Evolutionary conservation across 1,140 invertebrate genomes (phyloP), one percentile per base, ranked within the genome.

Genomic region (Laodelphax striatellus): DNA sequence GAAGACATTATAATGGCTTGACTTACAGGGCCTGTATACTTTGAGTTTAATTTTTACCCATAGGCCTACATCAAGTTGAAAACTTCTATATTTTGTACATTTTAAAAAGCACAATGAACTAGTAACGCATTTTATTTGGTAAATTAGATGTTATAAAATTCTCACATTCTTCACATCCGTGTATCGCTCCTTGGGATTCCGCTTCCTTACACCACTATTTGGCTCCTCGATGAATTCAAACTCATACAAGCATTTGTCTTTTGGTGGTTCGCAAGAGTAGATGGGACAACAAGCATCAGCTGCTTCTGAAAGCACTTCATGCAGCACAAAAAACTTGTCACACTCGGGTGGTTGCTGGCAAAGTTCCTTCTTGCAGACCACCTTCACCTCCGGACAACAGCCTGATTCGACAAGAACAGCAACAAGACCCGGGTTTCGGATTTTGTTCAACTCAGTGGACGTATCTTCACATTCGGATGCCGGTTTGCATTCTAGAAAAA

Each of bases 191-290:
- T 71, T 64, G 11, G 61, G 64, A 3, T 74, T 62, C 52, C 79
- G 57, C 52, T 72, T 60, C 60, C 73, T 70, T 73, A 81, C 77
- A 54, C 83, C 76, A 50, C 80, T 80, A 11, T 70, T 69, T 6
- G 72, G 70, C 16, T 76, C 75, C 1, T 75, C 73, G n/a, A 76
- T 76, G 63, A 78, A 81, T 41, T 78, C 69, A 41, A 79, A 69
- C 11, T 73, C 77, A 41, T 83, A 83, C 17, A 90, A 70, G 66
- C 88, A 90, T 59, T 82, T 77, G 66, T 88, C 77, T 53, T 81
- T 77, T 0, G 86, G 86, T 14, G 81, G 75, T 63, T 80, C 46
- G 14, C 46, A 50, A 17, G 46, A 5, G 21, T 50, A 50, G 21
- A 1, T 22, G n/a, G 46, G 46, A 17, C 46, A 50, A 50, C 46